Percentiles rank a stretch among this genome's conserved stretches.
Evolutionary conservation across 2,888 invertebrate species (phyloP).

Genomic region (Pyrocoelia pectoralis): DNA sequence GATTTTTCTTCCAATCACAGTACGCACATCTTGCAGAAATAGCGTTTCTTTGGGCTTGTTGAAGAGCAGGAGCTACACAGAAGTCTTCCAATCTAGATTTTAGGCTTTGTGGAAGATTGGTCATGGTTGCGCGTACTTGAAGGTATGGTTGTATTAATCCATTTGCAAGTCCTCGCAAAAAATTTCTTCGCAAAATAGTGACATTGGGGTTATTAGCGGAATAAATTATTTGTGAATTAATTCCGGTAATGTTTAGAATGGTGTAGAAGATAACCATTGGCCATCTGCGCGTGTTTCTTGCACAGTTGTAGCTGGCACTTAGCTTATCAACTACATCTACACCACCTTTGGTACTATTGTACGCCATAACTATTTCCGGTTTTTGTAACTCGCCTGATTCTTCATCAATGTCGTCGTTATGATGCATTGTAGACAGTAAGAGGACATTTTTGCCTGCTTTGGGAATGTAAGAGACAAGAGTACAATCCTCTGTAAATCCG

Average conservation of each 20-base stretch:
- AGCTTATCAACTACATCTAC: neutral
- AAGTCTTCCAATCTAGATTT: too few species aligned
- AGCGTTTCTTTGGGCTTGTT: neutral
- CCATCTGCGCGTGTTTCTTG: neutral
- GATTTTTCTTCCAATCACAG: conserved; percentile 2
- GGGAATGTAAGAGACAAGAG: neutral
- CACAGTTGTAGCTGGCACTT: neutral
- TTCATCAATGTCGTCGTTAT: neutral
- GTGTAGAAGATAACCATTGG: conserved; percentile 1
- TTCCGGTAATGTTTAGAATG: neutral
- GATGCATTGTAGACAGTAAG: neutral
- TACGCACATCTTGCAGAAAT: neutral
- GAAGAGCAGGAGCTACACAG: neutral
- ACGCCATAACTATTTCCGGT: neutral
- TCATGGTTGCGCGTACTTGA: too few species aligned
- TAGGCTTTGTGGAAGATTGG: too few species aligned
- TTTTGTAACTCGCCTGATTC: neutral
- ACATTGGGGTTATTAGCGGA: neutral
- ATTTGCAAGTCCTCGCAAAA: neutral
- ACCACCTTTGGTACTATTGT: neutral
- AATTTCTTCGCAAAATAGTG: neutral
- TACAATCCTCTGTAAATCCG: neutral
- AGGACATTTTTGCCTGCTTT: neutral
- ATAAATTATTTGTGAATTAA: neutral
- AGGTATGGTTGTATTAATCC: too few species aligned